Percentiles rank a stretch among this genome's conserved stretches.
These are phyloP conservation scores for Ophiothrix spiculata DNA, from an alignment of 35 echinoderm and acorn worm genomes.

Conservation along the genomic window DNA sequence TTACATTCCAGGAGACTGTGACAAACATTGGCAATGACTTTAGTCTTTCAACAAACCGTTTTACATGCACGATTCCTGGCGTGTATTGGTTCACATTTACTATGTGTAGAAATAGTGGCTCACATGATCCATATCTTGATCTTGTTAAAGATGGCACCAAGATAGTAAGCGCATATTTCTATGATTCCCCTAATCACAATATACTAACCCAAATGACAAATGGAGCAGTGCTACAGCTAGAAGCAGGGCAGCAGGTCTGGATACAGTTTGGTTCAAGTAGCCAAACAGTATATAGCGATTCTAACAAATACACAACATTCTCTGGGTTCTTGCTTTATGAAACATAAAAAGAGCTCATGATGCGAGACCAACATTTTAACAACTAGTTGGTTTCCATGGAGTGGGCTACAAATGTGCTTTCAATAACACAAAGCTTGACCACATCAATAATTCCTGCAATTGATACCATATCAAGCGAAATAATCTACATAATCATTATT, in stretches of 20 bases:
- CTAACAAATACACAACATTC: not conserved
- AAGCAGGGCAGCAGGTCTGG: not conserved
- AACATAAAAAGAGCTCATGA: too few relatives aligned
- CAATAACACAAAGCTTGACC: too few relatives aligned
- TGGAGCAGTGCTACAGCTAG: not conserved
- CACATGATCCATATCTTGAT: not conserved
- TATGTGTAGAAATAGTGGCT: not conserved
- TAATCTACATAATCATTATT: too few relatives aligned
- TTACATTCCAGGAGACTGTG: not conserved
- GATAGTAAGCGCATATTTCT: not conserved
- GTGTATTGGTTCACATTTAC: not conserved
- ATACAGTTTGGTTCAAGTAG: not conserved
- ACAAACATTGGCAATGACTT: not conserved
- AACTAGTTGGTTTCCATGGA: too few relatives aligned
- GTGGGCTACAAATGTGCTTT: too few relatives aligned
- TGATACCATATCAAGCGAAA: too few relatives aligned
- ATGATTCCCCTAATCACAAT: not conserved
- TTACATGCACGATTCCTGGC: not conserved
- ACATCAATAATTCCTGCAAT: too few relatives aligned
- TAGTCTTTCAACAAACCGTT: not conserved
- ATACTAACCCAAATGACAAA: not conserved
- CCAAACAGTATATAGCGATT: not conserved
- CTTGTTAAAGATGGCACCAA: not conserved
- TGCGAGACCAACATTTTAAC: too few relatives aligned
- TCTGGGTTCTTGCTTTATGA: constrained; percentile 1